Conservation (phyloP, 2,113 vertebrate species). For the Papio anubis region DNA sequence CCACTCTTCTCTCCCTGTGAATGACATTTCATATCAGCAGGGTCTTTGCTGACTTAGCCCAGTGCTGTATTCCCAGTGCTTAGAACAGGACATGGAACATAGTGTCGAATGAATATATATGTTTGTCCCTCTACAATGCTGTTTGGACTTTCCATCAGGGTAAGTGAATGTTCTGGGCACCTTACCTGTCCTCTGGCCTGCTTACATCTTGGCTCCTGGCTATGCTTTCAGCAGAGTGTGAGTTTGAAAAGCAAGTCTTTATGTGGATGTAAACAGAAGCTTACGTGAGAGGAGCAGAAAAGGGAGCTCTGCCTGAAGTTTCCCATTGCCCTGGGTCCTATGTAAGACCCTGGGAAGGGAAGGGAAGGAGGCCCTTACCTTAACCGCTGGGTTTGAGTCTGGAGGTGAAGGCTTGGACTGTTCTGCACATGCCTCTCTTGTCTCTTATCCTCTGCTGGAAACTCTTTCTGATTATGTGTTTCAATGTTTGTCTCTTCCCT, state of each 20-base stretch:
- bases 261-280: neutral
- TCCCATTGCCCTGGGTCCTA: neutral
- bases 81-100: neutral
- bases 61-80: no score
- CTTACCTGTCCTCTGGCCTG: neutral
- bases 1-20: rapidly evolving
- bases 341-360: neutral
- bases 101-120: rapidly evolving
- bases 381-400: no score
- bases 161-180: no score
- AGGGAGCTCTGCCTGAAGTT: rapidly evolving
- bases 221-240: neutral
- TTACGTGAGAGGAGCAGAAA: neutral
- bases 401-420: neutral
- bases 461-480: neutral
- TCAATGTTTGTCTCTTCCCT: neutral
- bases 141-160: neutral
- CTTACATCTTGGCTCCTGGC: no score
- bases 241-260: neutral
- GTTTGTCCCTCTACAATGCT: neutral
- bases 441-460: neutral
- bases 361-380: neutral
- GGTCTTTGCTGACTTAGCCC: neutral
- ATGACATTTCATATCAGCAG: neutral
- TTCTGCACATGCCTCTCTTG: rapidly evolving